Evolutionary conservation across 1,140 invertebrate genomes (phyloP), one percentile per base, ranked within the genome.

Genomic region (Plectrocnemia conspersa): DNA sequence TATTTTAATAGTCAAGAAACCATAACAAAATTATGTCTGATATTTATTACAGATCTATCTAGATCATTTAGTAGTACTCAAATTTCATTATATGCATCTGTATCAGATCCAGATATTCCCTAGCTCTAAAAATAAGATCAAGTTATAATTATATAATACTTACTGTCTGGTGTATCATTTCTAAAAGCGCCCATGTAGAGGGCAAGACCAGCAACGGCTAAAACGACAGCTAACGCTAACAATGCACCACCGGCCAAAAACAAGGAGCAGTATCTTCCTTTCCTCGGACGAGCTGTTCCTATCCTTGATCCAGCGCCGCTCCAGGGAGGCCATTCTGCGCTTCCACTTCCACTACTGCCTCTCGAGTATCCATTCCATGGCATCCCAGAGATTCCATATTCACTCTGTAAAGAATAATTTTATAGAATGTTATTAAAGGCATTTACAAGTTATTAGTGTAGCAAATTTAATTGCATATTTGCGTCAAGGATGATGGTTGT

Each of bases 201-300:
- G 23, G 85, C 86, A 2, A 88, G 75, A 24, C 82, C 85, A 1
- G 85, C 85, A 16, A 88, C 83, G 1, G 82, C 81, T 38, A 87
- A 69, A 10, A 88, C 84, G 0, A 82, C 82, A 3, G 88, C 69
- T 29, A 87, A 77, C 10, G 86, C 83, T 15, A 88, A 67, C 54
- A 85, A 75, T 1, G 82, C 81, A 1, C 83, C 80, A 23, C 80
- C 76, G 7, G 83, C 81, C 60, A 86, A 67, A 56, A 83, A 78
- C 16, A 83, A 80, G 3, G 82, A 83, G 64, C 83, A 85, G 21
- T 21, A 33, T 10, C 57, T 70, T 53, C 4, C 36, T 67, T 66
- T 13, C 68, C 60, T 32, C 68, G 59, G 3, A 64, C 62, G n/a
- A 24, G 63, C 50, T 22, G 67, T 56, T 10, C 61, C 47, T 32